Evolutionary conservation across 37 sponge, comb jelly and placozoan genomes (phyloP), one percentile per base, ranked within the genome.

Genomic region (Spongia lamella): DNA sequence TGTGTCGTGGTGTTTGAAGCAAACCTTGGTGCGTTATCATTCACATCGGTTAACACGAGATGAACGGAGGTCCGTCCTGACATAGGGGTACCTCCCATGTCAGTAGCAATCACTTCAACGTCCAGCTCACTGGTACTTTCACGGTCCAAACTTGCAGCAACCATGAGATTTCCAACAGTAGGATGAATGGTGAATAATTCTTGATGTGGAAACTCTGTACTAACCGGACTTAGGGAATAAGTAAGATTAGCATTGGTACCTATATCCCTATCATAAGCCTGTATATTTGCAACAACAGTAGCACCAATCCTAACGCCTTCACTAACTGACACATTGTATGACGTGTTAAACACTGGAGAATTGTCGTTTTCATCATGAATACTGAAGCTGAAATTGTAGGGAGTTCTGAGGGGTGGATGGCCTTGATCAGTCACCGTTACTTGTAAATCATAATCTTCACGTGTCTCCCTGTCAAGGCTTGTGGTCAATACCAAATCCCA

Each of bases 1-100:
- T 34, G 57, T 66, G 39, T 78, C 3, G 50, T 34, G 1, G 79
- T 66, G 7, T 60, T 27, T 7, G 40, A 1, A 29, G 53, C 11
- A 59, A 91, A 78, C 5, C 21, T n/a, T 22, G 92, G 88, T 0
- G 53, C 13, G 13, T 83, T 75, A 35, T 91, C 92, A 31, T 91
- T 91, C 30, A 75, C 39, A 54, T 91, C 87, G 0, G 15, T 40
- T 33, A 89, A 50, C 1, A 30, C 64, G 7, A 90, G 62, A 26
- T 80, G 64, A 43, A 90, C 63, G 9, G 60, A 34, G n/a, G 64
- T 61, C 29, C 16, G 36, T 27, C 59, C 79, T 17, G 2, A 51
- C 7, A 29, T 33, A 9, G 67, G 71, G 51, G 20, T 38, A 33
- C 56, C 73, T 32, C 39, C 56, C 35, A 58, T 79, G 67, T 87